Evolutionary conservation across 2,797 vertebrate genomes (phyloP), one percentile per base, ranked within the genome.

Genomic region (Leontocebus nigricollis): DNA sequence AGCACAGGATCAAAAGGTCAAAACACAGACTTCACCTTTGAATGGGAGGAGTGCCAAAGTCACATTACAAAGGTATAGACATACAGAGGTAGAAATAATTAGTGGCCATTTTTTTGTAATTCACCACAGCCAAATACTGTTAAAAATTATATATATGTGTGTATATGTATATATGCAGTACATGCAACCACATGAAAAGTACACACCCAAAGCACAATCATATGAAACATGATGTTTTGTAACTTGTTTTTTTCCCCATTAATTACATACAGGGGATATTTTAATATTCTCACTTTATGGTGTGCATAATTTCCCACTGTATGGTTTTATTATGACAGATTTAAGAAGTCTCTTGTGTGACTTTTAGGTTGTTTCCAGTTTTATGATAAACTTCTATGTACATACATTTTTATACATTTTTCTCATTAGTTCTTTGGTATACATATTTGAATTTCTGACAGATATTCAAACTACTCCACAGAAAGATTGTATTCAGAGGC

Each of bases 361-460:
- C 55, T 90, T 93, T 87, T 59, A 85, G 39, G 80, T 79, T 95
- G 83, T 85, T 96, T 22, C 26, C 55, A 83, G 9, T 20, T 95
- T 90, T 94, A 11, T 22, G 70, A 73, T 57, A 55, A 75, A 72
- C 44, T 83, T 92, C 67, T 70, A 7, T 83, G 33, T 82, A 72
- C 48, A 44, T 77, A 70, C n/a, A 92, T 55, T 72, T 90, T 90
- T 90, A 39, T 90, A 61, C 22, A 30, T 90, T 93, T 97, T 73
- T 33, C 50, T 87, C 50, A n/a, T 83, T 87, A 48, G 30, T 87
- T 90, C n/a, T 19, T 76, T 92, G 20, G 36, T 50, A 48, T 77
- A 79, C 9, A 13, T 48, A 76, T 59, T 92, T 80, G 22, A 59
- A 64, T 26, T 36, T 90, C 85, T 97, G 55, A 87, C 13, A 33